phyloP scores from a whole-genome alignment of 2,797 vertebrate species.

The Malacoraja senta region DNA sequence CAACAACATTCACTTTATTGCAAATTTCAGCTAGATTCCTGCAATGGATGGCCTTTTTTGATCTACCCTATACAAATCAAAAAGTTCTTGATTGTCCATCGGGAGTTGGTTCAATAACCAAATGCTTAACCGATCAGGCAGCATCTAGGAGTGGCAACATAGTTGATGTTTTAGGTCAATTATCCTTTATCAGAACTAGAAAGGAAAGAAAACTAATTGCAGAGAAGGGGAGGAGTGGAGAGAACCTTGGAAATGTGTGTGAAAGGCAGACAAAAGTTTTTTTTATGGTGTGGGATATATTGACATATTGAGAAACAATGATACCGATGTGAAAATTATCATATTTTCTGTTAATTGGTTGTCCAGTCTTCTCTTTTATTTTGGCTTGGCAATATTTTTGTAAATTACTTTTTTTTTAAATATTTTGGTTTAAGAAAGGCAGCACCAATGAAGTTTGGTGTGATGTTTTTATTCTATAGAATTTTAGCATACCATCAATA shows the following conservation, averaged over 20 bases:
- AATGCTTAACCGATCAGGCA: too few species aligned
- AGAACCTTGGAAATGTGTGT: too few species aligned
- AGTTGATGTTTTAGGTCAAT: too few species aligned
- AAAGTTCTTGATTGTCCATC: not conserved
- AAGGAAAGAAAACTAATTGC: too few species aligned
- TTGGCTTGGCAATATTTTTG: not conserved
- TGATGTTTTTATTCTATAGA: not conserved
- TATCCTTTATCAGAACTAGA: too few species aligned
- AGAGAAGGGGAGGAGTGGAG: too few species aligned
- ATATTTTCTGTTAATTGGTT: not conserved
- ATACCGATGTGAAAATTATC: not conserved
- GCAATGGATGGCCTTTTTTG: not conserved
- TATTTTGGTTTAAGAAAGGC: not conserved
- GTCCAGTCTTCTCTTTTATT: not conserved
- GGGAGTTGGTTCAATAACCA: too few species aligned
- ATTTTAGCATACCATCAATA: not conserved
- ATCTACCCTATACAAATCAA: not conserved
- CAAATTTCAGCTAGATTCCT: not conserved
- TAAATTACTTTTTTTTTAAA: not conserved
- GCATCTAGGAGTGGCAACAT: too few species aligned
- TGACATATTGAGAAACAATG: not conserved
- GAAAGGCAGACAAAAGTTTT: not conserved
- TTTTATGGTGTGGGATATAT: not conserved
- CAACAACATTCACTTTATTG: not conserved
- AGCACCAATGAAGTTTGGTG: not conserved